Percentiles rank a stretch among this genome's conserved stretches.
phyloP scores from a whole-genome alignment of 2,113 vertebrate species.

The Plectropomus leopardus region DNA sequence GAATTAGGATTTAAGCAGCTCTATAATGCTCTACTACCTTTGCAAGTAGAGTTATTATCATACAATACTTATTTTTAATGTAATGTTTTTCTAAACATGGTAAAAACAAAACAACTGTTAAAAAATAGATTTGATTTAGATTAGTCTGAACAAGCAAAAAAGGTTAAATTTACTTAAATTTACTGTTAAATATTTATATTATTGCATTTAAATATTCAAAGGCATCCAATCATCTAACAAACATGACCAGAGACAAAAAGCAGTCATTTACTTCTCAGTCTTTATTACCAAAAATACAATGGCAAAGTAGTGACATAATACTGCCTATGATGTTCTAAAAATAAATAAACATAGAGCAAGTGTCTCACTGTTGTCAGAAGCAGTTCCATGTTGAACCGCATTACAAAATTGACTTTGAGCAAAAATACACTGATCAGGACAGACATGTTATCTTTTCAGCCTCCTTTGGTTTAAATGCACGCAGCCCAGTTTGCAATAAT shows the following conservation, averaged over 20 bases:
- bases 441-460: slow-evolving; percentile 58
- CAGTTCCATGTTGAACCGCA: slow-evolving; percentile 82
- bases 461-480: slow-evolving; percentile 86
- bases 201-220: background rate
- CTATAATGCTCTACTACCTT: too few relatives aligned
- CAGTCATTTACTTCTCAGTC: slow-evolving; percentile 30
- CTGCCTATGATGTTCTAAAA: slow-evolving; percentile 93
- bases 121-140: too few relatives aligned
- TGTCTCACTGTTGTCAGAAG: slow-evolving; percentile 87
- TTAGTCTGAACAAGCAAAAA: too few relatives aligned
- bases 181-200: background rate
- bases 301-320: slow-evolving; percentile 90
- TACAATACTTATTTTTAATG: too few relatives aligned
- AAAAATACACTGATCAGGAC: slow-evolving; percentile 72
- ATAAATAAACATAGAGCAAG: slow-evolving; percentile 89
- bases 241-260: background rate
- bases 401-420: slow-evolving; percentile 50
- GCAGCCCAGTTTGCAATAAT: slow-evolving; percentile 82
- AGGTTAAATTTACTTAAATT: too few relatives aligned
- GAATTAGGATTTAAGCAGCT: too few relatives aligned
- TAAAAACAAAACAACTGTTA: too few relatives aligned
- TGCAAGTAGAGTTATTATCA: too few relatives aligned
- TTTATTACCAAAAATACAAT: slow-evolving; percentile 98
- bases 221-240: background rate
- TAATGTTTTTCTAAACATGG: too few relatives aligned